These are phyloP conservation scores for Molorchus minor DNA, from an alignment of 2,888 invertebrate species.

Conservation along the genomic window DNA sequence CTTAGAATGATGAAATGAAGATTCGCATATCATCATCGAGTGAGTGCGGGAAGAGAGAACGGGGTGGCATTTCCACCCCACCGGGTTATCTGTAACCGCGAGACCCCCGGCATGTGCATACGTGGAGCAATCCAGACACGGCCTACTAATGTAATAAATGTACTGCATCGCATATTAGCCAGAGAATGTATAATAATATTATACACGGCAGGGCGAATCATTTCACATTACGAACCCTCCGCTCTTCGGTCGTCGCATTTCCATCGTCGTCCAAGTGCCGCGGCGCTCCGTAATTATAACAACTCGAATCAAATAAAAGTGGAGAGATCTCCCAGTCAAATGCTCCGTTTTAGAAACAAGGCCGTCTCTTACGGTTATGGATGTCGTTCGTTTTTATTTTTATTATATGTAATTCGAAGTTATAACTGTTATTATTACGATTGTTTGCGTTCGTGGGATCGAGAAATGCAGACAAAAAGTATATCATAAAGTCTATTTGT, in stretches of 20 bases:
- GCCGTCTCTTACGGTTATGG: slow-evolving; percentile 57
- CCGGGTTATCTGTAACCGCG: slow-evolving; percentile 49
- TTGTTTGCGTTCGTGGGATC: slow-evolving; percentile 27
- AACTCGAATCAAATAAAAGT: slow-evolving; percentile 24
- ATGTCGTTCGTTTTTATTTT: slow-evolving; percentile 61
- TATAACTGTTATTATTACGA: slow-evolving; percentile 35
- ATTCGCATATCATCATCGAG: slow-evolving; percentile 41
- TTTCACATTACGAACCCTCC: slow-evolving; percentile 35
- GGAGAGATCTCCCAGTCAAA: slow-evolving; percentile 23
- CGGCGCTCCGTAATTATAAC: slow-evolving; percentile 19
- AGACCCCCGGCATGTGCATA: slow-evolving; percentile 45
- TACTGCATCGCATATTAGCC: slow-evolving; percentile 58
- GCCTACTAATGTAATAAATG: slow-evolving; percentile 59
- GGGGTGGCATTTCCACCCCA: slow-evolving; percentile 38
- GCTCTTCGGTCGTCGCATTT: slow-evolving; percentile 27
- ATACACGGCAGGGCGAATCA: slow-evolving; percentile 34
- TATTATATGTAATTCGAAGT: slow-evolving; percentile 59
- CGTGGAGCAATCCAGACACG: slow-evolving; percentile 51
- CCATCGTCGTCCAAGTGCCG: slow-evolving; percentile 10
- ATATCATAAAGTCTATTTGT: too few relatives aligned
- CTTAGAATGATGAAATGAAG: slow-evolving; percentile 40
- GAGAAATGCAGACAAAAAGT: too few relatives aligned
- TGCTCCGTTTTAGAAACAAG: slow-evolving; percentile 30
- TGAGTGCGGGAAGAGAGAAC: slow-evolving; percentile 25
- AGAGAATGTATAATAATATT: slow-evolving; percentile 50